A percentile compares a stretch with the other conserved stretches of the same genome.
Conservation (phyloP, 2,888 invertebrate genomes). For the Ophioninae sp. region DNA sequence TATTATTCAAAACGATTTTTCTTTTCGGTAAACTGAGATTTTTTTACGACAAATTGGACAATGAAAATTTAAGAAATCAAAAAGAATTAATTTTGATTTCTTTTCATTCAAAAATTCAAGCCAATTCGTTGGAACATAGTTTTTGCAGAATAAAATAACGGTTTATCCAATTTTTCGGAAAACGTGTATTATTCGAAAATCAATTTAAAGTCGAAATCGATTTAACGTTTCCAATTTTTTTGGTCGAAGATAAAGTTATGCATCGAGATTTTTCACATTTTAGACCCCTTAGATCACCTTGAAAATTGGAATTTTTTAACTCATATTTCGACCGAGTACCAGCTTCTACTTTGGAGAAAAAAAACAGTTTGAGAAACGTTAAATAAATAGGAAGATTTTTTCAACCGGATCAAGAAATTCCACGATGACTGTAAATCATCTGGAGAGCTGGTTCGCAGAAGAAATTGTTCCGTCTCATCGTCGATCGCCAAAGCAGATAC, state of each 20-base stretch:
- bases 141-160: too few relatives aligned
- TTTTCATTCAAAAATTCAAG: too few relatives aligned
- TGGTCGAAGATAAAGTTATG: background rate
- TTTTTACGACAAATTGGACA: too few relatives aligned
- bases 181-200: too few relatives aligned
- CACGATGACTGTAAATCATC: constrained; percentile 20
- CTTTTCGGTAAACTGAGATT: too few relatives aligned
- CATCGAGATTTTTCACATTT: background rate
- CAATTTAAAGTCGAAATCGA: too few relatives aligned
- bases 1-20: too few relatives aligned
- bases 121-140: too few relatives aligned
- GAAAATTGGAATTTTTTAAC: background rate
- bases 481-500: constrained; percentile 14
- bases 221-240: too few relatives aligned
- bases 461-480: constrained; percentile 51
- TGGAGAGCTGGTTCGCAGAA: constrained; percentile 45
- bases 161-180: too few relatives aligned
- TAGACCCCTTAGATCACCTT: background rate
- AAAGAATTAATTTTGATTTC: too few relatives aligned
- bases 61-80: too few relatives aligned
- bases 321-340: background rate
- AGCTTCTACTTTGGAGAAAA: background rate
- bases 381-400: background rate
- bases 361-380: background rate
- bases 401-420: constrained; percentile 2